These are phyloP conservation scores for Pinctada fucata DNA, from an alignment of 2,888 invertebrate species.

Conservation along the genomic window DNA sequence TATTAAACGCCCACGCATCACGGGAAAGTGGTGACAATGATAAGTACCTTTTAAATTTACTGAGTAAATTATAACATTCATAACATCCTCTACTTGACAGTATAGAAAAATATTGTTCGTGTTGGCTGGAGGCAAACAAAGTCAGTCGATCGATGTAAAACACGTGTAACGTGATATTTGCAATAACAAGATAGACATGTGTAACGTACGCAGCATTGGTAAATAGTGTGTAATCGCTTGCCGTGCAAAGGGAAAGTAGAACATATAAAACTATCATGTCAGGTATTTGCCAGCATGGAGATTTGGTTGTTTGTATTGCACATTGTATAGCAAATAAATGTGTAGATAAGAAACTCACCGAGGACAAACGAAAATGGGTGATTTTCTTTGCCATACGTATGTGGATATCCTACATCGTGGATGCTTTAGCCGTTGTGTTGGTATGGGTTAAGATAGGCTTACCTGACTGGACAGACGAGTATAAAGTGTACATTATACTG, in stretches of 20 bases:
- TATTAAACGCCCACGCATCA: too few relatives aligned
- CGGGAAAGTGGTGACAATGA: too few relatives aligned
- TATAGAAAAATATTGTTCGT: too few relatives aligned
- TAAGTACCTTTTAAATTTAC: too few relatives aligned
- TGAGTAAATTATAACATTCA: too few relatives aligned
- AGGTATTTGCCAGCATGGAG: constrained; percentile 12
- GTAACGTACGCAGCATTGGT: too few relatives aligned
- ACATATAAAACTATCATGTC: background rate
- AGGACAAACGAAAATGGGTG: constrained; percentile 31
- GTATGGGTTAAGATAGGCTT: constrained; percentile 33
- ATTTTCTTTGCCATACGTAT: constrained; percentile 31
- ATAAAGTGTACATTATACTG: constrained; percentile 22
- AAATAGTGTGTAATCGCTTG: too few relatives aligned
- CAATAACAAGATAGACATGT: too few relatives aligned
- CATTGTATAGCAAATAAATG: constrained; percentile 28
- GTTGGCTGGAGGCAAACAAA: too few relatives aligned
- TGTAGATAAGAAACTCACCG: constrained; percentile 28
- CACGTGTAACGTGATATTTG: too few relatives aligned
- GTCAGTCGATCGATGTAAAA: too few relatives aligned
- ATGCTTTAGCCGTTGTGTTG: constrained; percentile 26
- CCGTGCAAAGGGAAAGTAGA: background rate
- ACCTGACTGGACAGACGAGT: constrained; percentile 28
- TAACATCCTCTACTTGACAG: too few relatives aligned
- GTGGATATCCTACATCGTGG: constrained; percentile 31
- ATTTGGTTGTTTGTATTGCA: constrained; percentile 30